These are phyloP conservation scores for Drosophila kanekoi DNA, from an alignment of 2,888 invertebrate genomes.

Conservation along the genomic window DNA sequence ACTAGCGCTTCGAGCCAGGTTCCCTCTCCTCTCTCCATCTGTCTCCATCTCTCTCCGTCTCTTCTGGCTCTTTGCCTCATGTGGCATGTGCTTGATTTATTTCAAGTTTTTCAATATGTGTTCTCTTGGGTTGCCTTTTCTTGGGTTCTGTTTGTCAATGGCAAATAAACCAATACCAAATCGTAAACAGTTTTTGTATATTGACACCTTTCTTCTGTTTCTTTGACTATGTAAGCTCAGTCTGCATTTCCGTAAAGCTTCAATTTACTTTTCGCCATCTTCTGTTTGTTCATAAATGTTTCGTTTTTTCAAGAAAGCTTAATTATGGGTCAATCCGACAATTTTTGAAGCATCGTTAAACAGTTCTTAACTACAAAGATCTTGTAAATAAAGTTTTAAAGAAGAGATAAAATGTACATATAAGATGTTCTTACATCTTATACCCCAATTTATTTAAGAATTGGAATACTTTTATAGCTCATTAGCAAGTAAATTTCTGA, in stretches of 20 bases:
- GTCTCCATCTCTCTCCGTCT: not conserved
- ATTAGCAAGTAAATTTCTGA: too few relatives aligned
- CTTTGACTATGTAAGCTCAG: conserved; percentile 31
- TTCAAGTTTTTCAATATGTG: conserved; percentile 44
- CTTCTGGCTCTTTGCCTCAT: conserved; percentile 10
- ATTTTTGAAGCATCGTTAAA: too few relatives aligned
- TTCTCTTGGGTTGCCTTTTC: conserved; percentile 36
- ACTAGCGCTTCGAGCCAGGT: conserved; percentile 41
- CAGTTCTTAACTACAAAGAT: too few relatives aligned
- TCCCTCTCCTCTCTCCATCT: conserved; percentile 2
- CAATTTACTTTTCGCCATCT: conserved; percentile 38
- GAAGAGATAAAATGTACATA: too few relatives aligned
- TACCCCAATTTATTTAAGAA: too few relatives aligned
- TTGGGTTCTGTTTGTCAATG: conserved; percentile 66
- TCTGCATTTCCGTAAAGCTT: conserved; percentile 29
- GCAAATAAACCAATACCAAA: conserved; percentile 67
- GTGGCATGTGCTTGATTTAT: conserved; percentile 79
- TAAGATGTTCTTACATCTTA: too few relatives aligned
- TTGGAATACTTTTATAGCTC: too few relatives aligned
- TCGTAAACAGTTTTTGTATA: conserved; percentile 43
- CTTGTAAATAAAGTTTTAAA: too few relatives aligned
- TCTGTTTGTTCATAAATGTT: conserved; percentile 19
- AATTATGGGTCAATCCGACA: too few relatives aligned
- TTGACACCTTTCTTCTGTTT: conserved; percentile 22
- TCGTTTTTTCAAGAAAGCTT: too few relatives aligned